phyloP scores from a whole-genome alignment of 30 jellyfish, hydroid and myxozoan genomes.

The Catostylus mosaicus region DNA sequence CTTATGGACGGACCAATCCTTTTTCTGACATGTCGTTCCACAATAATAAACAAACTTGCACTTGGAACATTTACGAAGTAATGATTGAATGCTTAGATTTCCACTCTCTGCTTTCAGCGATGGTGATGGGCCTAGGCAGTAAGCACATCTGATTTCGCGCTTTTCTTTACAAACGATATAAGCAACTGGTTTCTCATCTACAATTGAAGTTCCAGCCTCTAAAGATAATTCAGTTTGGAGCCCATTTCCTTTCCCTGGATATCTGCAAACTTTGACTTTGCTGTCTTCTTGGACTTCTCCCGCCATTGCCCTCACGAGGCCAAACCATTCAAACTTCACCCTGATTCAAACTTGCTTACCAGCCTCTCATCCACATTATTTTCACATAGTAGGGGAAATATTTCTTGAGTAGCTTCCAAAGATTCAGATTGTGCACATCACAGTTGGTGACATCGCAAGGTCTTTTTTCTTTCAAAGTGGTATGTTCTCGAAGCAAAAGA shows the following conservation, averaged over 20 bases:
- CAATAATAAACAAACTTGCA: conserved; percentile 88
- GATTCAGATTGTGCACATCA: too few relatives aligned
- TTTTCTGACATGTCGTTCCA: conserved; percentile 81
- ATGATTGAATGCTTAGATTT: background rate
- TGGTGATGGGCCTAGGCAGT: conserved; percentile 56
- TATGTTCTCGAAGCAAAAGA: too few relatives aligned
- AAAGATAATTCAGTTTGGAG: conserved; percentile 28
- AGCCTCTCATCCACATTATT: too few relatives aligned
- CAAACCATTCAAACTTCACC: too few relatives aligned
- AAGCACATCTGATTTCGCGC: conserved; percentile 71
- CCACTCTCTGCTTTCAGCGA: background rate
- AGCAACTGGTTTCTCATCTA: conserved; percentile 54
- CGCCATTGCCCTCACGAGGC: background rate
- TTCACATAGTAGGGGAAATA: too few relatives aligned
- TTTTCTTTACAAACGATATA: conserved; percentile 39
- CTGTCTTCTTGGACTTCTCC: background rate
- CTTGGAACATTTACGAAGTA: conserved; percentile 72
- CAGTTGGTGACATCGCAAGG: too few relatives aligned
- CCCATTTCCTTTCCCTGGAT: conserved; percentile 74
- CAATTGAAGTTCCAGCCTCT: conserved; percentile 45
- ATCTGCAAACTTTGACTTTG: background rate
- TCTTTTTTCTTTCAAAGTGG: too few relatives aligned
- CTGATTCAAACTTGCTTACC: too few relatives aligned
- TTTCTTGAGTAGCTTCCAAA: too few relatives aligned
- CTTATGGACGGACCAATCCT: conserved; percentile 88